These are phyloP conservation scores for Pteria penguin DNA, from an alignment of 2,888 invertebrate species.

Conservation along the genomic window DNA sequence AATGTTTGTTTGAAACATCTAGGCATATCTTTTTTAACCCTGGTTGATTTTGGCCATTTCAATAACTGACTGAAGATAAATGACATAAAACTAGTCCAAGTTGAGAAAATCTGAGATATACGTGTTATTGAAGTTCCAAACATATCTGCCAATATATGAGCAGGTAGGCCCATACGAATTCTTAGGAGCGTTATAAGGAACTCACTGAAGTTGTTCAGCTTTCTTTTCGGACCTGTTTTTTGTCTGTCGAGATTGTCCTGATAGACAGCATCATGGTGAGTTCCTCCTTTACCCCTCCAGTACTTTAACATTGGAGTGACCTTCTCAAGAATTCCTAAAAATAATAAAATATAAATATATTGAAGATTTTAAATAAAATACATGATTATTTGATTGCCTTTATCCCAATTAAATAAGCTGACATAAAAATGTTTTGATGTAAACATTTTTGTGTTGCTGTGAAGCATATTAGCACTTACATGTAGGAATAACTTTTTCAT, in stretches of 20 bases:
- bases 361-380: too few relatives aligned
- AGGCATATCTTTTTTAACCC: slow-evolving; percentile 13
- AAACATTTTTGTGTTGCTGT: too few relatives aligned
- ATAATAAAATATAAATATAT: neutral
- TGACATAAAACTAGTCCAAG: slow-evolving; percentile 28
- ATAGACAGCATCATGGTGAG: neutral
- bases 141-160: slow-evolving; percentile 14
- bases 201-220: slow-evolving; percentile 11
- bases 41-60: slow-evolving; percentile 20
- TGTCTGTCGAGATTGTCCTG: slow-evolving; percentile 3
- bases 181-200: slow-evolving; percentile 25
- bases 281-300: slow-evolving; percentile 6
- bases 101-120: slow-evolving; percentile 28
- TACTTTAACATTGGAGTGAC: slow-evolving; percentile 15
- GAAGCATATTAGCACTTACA: too few relatives aligned
- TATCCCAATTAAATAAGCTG: too few relatives aligned
- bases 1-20: slow-evolving; percentile 8
- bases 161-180: slow-evolving; percentile 15
- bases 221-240: slow-evolving; percentile 21
- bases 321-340: slow-evolving; percentile 15
- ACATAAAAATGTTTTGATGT: too few relatives aligned
- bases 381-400: too few relatives aligned
- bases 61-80: slow-evolving; percentile 10
- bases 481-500: too few relatives aligned
- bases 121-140: slow-evolving; percentile 26